Evolutionary conservation across 2,113 vertebrate species (phyloP), one percentile per base, ranked within the genome.

Genomic region (Arenaria interpres): DNA sequence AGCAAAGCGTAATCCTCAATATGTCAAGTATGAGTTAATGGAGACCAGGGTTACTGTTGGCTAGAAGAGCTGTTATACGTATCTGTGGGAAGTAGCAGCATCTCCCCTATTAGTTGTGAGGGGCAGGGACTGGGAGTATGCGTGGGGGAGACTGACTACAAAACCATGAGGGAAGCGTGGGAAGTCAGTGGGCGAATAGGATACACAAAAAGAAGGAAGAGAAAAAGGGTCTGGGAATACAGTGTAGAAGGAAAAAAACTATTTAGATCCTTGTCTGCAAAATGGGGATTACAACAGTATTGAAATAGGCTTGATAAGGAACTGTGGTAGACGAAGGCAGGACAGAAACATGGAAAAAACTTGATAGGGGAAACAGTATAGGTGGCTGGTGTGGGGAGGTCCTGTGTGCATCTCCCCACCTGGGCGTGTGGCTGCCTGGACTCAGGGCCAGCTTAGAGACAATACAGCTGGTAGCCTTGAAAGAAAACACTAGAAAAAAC

Each of bases 71-170:
- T 88, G 75, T 48, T 30, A 24, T n/a, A 37, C 1, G 2, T 59
- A 33, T 83, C 54, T 81, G 63, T 86, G 88, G 86, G 41, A 93
- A 93, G 60, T 9, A 90, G 75, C 75, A 96, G 28, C 37, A 14
- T 64, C 43, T 88, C 30, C 69, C 32, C 56, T 57, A 1, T 7
- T 57, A 43, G 22, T 32, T 80, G 33, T 82, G 71, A 80, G 32
- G 37, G 48, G 39, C 66, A 76, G 37, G n/a, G 64, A 43, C 14
- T 0, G 2, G 82, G 45, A 69, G 37, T 59, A 11, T 27, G 37
- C 0, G 2, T 77, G 77, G 48, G 18, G 54, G 56, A 71, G n/a
- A 19, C 27, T 62, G 79, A 80, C 37, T 80, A 33, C 28, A 50
- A 87, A 86, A 72, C 45, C 28, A 19, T 9, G 27, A 85, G 22